Evolutionary conservation across 2,113 vertebrate species (phyloP).

Genomic region (Grammomys surdaster): DNA sequence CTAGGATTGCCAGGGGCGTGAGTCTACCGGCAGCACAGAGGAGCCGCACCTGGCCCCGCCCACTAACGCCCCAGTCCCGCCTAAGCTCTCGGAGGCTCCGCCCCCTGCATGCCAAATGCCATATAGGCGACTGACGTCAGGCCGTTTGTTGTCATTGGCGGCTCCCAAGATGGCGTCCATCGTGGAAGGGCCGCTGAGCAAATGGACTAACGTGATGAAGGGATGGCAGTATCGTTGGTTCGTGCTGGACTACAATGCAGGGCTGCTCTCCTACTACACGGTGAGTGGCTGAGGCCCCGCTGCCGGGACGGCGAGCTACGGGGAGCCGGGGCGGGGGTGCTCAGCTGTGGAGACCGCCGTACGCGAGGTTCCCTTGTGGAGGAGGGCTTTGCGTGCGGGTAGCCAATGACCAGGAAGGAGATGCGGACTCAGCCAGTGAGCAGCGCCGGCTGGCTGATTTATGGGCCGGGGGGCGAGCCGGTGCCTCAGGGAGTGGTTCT

Average conservation of each 20-base stretch:
- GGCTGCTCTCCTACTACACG: conserved; percentile 98
- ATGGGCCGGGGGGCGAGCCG: conserved; percentile 66
- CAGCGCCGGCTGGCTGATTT: conserved; percentile 57
- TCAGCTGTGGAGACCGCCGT: conserved; percentile 70
- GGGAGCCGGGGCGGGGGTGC: conserved; percentile 55
- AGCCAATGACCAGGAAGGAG: conserved; percentile 79
- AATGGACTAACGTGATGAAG: conserved; percentile 99
- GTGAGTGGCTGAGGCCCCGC: conserved; percentile 85
- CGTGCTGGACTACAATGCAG: conserved; percentile 97
- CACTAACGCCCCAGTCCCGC: neutral
- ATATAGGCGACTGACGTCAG: conserved; percentile 83
- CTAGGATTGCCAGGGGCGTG: neutral
- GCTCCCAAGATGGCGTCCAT: conserved; percentile 97
- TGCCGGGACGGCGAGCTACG: neutral
- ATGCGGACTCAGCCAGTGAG: conserved; percentile 71
- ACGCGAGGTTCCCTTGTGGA: conserved; percentile 72
- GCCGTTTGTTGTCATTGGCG: conserved; percentile 87
- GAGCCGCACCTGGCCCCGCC: neutral
- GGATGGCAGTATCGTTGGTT: conserved; percentile 99
- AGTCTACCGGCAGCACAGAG: fast-evolving
- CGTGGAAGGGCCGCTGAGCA: conserved; percentile 98
- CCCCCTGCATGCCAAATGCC: conserved; percentile 42
- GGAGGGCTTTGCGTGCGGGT: conserved; percentile 62
- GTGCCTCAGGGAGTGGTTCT: conserved; percentile 25
- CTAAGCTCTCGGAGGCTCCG: neutral